Base-by-base conservation (phyloP, 2,113 vertebrate genomes). In the Edolisoma coerulescens region DNA sequence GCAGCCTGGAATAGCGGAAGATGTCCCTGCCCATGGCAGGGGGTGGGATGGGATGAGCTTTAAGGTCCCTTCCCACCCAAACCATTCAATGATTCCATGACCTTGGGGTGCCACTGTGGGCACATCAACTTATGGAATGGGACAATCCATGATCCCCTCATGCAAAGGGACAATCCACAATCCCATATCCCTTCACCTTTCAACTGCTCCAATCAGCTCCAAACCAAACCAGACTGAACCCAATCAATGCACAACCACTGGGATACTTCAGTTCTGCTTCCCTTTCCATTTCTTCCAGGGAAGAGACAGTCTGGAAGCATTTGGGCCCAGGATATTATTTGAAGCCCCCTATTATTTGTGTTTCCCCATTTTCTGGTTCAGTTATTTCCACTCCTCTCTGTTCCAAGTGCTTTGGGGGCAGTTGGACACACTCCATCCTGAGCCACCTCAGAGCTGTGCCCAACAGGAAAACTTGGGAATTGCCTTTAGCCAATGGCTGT, bases 131-230 rank as follows among this genome's bases (percentile, higher is more conserved):
- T 30, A 33, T 54, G 53, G 53, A 54, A 54, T 22, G 52, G 64
- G 17, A 56, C 16, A 20, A 52, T 12, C 4, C 11, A 21, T 0
- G 0, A 2, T 27, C 16, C 13, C 0, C 26, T 67, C 50, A 37
- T 16, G 13, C 33, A 56, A 45, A 20, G 52, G 63, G 17, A 50
- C 14, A 20, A 61, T 10, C 7, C 11, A 21, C 0, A 0, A 2
- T 30, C 11, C 17, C 0, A 0, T 32, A 4, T 57, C 15, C 14
- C 42, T 52, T 52, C 37, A 39, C 9, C 18, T 70, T 60, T 14
- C 7, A 65, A 4, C 11, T 39, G 24, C 11, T 21, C 61, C 61
- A 35, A 54, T 74, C n/a, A 28, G 14, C 41, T 54, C 41, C 59
- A 65, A 59, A 68, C 11, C 32, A 69, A 68, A 50, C 9, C 84